Base-by-base conservation (phyloP, 92 coral and sea anemone species). In the Phenganax marumi region DNA sequence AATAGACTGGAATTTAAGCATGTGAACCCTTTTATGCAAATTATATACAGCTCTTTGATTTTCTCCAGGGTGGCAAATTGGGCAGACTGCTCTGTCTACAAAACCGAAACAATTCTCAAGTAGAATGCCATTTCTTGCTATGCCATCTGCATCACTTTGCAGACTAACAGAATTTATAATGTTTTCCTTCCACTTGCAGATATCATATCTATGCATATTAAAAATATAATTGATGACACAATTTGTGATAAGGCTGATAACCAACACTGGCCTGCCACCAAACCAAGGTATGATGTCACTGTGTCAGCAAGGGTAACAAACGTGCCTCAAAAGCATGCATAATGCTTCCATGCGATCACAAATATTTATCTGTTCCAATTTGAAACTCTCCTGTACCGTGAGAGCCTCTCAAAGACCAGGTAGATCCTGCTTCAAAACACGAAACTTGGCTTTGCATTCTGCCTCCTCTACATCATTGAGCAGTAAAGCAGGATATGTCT, bases 391-490 rank as follows among this genome's bases (percentile, higher is more conserved):
- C 1, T 43, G 73, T 0, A 52, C 1, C 64, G 48, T 25, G 43
- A 54, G 50, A 51, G 50, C 79, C 60, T 74, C 65, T 25, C 39
- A 47, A 74, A 74, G 79, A 74, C 52, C 48, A 74, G 63, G 79
- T 51, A 74, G 12, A 54, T 74, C 79, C 21, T 52, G 79, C 60
- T 74, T 74, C 51, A 51, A 23, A 13, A 74, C 79, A 74, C 79
- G 63, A 74, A 74, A 74, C 50, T 74, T 63, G 11, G 64, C 79
- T 43, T 74, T 74, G 64, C 79, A 74, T 74, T 74, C 79, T 8
- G 79, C 79, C 52, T 51, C 64, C 18, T 74, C 79, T 51, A 74
- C 50, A 52, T 74, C 79, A 11, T 74, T 63, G 47, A 53, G 65
- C 43, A 8, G 8, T 0, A 74, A 52, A 23, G 79, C 19, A 52